Evolutionary conservation across 2,888 invertebrate species (phyloP).

Genomic region (Cerceris ruficornis): DNA sequence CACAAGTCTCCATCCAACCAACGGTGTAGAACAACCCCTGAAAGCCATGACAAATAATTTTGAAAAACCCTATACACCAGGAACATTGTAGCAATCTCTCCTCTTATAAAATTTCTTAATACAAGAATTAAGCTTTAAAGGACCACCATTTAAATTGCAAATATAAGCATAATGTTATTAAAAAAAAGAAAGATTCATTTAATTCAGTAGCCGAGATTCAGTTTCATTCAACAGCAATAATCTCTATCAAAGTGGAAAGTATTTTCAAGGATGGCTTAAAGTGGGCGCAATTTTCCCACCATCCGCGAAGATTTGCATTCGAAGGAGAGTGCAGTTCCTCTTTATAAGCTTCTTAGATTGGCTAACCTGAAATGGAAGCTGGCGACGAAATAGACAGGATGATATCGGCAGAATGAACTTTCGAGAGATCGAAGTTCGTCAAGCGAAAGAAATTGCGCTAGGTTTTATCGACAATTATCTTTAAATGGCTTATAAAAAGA

Average conservation of each 20-base stretch:
- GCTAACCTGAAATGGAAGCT: slow-evolving; percentile 23
- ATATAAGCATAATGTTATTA: neutral
- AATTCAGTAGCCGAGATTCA: slow-evolving; percentile 48
- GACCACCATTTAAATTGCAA: neutral
- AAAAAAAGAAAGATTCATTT: slow-evolving; percentile 14
- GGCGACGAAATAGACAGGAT: slow-evolving; percentile 37
- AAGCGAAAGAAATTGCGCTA: slow-evolving; percentile 10
- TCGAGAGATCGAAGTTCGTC: slow-evolving; percentile 46
- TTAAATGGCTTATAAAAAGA: neutral
- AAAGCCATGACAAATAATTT: too few relatives aligned
- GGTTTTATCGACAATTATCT: neutral
- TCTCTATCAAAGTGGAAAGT: slow-evolving; percentile 51
- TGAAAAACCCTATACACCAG: too few relatives aligned
- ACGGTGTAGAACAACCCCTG: too few relatives aligned
- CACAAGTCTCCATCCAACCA: too few relatives aligned
- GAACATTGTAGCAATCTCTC: too few relatives aligned
- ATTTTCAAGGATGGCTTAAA: slow-evolving; percentile 45
- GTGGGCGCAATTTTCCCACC: slow-evolving; percentile 55
- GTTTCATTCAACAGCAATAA: slow-evolving; percentile 43
- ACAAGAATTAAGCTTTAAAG: neutral
- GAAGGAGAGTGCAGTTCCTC: slow-evolving; percentile 51
- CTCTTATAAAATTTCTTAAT: too few relatives aligned
- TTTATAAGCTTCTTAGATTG: slow-evolving; percentile 66
- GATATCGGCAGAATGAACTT: slow-evolving; percentile 38
- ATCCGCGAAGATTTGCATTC: slow-evolving; percentile 59